phyloP scores from a whole-genome alignment of 2,797 vertebrate genomes.

The Sebastes vulpes region DNA sequence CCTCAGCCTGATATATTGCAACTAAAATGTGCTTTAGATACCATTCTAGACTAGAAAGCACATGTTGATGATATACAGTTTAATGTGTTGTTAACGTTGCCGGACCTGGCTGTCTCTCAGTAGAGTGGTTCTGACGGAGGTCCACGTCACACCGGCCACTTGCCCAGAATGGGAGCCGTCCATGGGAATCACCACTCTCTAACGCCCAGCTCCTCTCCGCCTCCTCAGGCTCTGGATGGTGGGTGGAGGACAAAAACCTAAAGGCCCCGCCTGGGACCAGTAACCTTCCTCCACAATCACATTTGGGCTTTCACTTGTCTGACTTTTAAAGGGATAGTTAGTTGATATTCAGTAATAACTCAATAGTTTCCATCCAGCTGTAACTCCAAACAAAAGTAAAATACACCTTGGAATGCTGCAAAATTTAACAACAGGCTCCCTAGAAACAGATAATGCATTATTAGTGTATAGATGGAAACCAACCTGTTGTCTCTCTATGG shows the following conservation, averaged over 20 bases:
- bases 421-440: not conserved
- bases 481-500: not conserved
- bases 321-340: conserved; percentile 68
- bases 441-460: not conserved
- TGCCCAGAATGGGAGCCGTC: conserved; percentile 90
- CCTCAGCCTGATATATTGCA: not conserved
- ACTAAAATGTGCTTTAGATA: not conserved
- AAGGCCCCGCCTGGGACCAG: conserved; percentile 6
- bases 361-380: not conserved
- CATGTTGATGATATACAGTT: conserved; percentile 4
- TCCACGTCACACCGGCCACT: conserved; percentile 86
- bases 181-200: conserved; percentile 90
- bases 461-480: conserved; percentile 6
- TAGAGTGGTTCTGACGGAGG: conserved; percentile 90
- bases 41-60: not conserved
- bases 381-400: not conserved
- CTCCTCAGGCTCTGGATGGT: conserved; percentile 85
- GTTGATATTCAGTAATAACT: not conserved
- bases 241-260: conserved; percentile 73
- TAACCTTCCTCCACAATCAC: conserved; percentile 40
- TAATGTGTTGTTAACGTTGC: conserved; percentile 65
- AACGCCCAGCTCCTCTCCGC: conserved; percentile 71
- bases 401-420: not conserved
- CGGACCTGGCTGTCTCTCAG: conserved; percentile 76
- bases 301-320: conserved; percentile 32